These are phyloP conservation scores for Falco rusticolus DNA, from an alignment of 2,797 vertebrate genomes.

Conservation along the genomic window DNA sequence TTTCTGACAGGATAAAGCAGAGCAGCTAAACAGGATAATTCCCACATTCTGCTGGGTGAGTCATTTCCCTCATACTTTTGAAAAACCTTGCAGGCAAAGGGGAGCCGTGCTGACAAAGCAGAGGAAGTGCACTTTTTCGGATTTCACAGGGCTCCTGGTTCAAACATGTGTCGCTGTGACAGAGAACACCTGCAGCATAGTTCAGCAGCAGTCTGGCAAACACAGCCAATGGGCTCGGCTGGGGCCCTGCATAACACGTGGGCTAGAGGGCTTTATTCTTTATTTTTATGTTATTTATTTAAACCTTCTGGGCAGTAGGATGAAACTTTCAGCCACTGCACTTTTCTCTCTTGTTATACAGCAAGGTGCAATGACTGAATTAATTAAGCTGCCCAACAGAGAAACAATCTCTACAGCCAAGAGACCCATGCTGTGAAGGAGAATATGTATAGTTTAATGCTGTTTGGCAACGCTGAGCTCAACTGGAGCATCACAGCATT, in stretches of 20 bases:
- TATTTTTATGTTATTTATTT: constrained; percentile 23
- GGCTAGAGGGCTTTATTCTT: not conserved
- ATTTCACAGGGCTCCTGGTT: constrained; percentile 60
- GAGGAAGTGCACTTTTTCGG: constrained; percentile 63
- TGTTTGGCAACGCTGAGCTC: not conserved
- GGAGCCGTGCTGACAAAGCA: constrained; percentile 66
- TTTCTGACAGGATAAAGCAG: constrained; percentile 73
- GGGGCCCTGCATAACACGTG: not conserved
- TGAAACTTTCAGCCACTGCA: constrained; percentile 20
- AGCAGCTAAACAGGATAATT: constrained; percentile 74
- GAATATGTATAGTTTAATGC: not conserved
- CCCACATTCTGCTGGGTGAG: constrained; percentile 73
- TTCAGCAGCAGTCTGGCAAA: constrained; percentile 18
- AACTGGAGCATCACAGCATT: constrained; percentile 23
- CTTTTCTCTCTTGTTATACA: constrained; percentile 26
- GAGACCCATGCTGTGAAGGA: not conserved
- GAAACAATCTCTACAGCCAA: not conserved
- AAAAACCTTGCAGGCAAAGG: constrained; percentile 70
- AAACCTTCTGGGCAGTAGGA: not conserved
- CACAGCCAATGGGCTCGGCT: not conserved
- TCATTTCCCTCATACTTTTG: constrained; percentile 75
- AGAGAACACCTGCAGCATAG: constrained; percentile 73
- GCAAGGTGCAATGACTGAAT: constrained; percentile 44
- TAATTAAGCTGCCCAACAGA: constrained; percentile 62
- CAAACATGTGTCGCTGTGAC: constrained; percentile 45